phyloP scores from a whole-genome alignment of 1,140 invertebrate species.

The Plectus sambesii region DNA sequence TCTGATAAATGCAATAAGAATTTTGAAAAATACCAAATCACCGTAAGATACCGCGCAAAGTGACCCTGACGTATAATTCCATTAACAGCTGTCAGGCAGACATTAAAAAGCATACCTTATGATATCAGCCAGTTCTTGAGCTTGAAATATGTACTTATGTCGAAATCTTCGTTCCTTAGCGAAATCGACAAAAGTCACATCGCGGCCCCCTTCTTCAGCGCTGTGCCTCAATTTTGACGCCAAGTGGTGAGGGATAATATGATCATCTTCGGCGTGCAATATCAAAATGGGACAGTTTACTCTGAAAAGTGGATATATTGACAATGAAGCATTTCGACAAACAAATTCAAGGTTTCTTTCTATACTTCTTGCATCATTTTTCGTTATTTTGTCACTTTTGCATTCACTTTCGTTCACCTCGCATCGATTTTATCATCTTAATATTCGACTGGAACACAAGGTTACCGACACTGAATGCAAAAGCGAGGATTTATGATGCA shows the following conservation, averaged over 20 bases:
- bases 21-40: conserved; percentile 7
- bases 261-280: conserved; percentile 76
- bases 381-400: too few relatives aligned
- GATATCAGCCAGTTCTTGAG: conserved; percentile 29
- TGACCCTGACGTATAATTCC: conserved; percentile 5
- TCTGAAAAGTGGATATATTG: conserved; percentile 45
- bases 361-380: too few relatives aligned
- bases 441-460: too few relatives aligned
- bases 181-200: conserved; percentile 35
- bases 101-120: conserved; percentile 16
- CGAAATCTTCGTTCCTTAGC: conserved; percentile 25
- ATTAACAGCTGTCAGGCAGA: conserved; percentile 6
- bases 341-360: conserved; percentile 12
- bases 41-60: conserved; percentile 1
- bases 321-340: conserved; percentile 48
- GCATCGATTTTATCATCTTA: too few relatives aligned
- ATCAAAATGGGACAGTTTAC: conserved; percentile 65
- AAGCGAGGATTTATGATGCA: too few relatives aligned
- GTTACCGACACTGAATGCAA: too few relatives aligned
- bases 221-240: conserved; percentile 23
- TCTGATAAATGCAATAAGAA: not conserved
- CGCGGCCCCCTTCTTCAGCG: conserved; percentile 20
- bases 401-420: too few relatives aligned
- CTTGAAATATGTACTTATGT: conserved; percentile 38
- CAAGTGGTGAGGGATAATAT: conserved; percentile 60